Evolutionary conservation across 2,888 invertebrate genomes (phyloP).

Genomic region (Oeneis ivallda): DNA sequence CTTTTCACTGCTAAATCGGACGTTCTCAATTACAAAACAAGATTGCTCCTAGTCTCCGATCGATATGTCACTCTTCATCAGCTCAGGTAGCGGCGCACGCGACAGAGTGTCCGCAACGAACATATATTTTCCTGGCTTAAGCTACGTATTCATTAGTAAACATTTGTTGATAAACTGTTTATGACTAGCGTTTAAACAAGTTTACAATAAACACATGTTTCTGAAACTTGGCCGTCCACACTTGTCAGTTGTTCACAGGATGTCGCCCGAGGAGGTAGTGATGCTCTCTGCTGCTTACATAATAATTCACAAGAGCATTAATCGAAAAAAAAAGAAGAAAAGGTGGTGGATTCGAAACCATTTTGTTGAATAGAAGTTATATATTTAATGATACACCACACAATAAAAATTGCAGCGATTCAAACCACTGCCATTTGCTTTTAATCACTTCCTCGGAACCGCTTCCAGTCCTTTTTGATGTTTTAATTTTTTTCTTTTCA

Average conservation of each 20-base stretch:
- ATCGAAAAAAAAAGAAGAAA: constrained; percentile 5
- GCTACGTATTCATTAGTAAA: constrained; percentile 8
- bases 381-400: not conserved
- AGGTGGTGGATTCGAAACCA: constrained; percentile 3
- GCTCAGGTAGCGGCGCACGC: constrained; percentile 37
- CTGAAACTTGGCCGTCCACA: too few relatives aligned
- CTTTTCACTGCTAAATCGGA: constrained; percentile 34
- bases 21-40: constrained; percentile 35
- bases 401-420: too few relatives aligned
- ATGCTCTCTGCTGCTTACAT: constrained; percentile 9
- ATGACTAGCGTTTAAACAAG: constrained; percentile 36
- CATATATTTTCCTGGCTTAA: constrained; percentile 45
- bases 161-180: constrained; percentile 28
- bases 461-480: too few relatives aligned
- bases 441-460: too few relatives aligned
- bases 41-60: constrained; percentile 32
- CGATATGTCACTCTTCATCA: constrained; percentile 28
- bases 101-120: constrained; percentile 44
- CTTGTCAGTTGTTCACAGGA: constrained; percentile 2
- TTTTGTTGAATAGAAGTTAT: constrained; percentile 2
- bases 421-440: too few relatives aligned
- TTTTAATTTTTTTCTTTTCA: too few relatives aligned
- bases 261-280: constrained; percentile 10
- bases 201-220: too few relatives aligned
- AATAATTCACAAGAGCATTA: constrained; percentile 7